phyloP scores from a whole-genome alignment of 2,888 invertebrate species.

The Pristionchus arcanus region DNA sequence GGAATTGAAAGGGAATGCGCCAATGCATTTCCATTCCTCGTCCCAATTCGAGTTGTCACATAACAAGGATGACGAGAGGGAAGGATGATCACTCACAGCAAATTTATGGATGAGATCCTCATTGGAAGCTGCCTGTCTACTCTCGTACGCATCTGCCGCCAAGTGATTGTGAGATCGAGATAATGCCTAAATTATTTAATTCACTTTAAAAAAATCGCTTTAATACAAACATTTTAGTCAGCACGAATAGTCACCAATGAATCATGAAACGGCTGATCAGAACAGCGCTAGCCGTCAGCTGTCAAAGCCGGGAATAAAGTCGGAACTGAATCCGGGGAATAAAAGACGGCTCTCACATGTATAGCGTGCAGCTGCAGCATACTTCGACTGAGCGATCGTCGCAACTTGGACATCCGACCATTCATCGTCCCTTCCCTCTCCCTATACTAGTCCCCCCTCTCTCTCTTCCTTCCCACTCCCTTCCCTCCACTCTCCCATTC shows the following conservation, averaged over 20 bases:
- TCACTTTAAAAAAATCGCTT: neutral
- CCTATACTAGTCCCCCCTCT: slow-evolving; percentile 28
- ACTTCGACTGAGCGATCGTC: slow-evolving; percentile 44
- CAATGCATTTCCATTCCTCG: slow-evolving; percentile 32
- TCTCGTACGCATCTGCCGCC: neutral
- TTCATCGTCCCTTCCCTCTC: slow-evolving; percentile 48
- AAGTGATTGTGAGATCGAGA: slow-evolving; percentile 33
- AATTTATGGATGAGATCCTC: slow-evolving; percentile 51
- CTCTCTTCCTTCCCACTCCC: slow-evolving; percentile 15
- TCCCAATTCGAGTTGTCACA: slow-evolving; percentile 6
- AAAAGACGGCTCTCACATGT: slow-evolving; percentile 19
- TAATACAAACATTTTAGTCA: neutral
- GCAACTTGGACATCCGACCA: slow-evolving; percentile 52
- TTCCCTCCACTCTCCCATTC: neutral
- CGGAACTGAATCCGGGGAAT: neutral
- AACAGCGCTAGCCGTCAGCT: slow-evolving; percentile 25
- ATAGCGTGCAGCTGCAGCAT: slow-evolving; percentile 56
- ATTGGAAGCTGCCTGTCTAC: neutral
- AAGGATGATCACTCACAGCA: slow-evolving; percentile 44
- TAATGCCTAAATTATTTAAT: slow-evolving; percentile 1
- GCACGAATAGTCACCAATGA: neutral
- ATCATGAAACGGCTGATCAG: neutral
- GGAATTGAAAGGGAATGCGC: slow-evolving; percentile 33
- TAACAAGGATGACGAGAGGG: neutral
- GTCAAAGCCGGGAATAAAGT: neutral